These are phyloP conservation scores for Liolophura sinensis DNA, from an alignment of 1,140 invertebrate genomes.

Conservation along the genomic window DNA sequence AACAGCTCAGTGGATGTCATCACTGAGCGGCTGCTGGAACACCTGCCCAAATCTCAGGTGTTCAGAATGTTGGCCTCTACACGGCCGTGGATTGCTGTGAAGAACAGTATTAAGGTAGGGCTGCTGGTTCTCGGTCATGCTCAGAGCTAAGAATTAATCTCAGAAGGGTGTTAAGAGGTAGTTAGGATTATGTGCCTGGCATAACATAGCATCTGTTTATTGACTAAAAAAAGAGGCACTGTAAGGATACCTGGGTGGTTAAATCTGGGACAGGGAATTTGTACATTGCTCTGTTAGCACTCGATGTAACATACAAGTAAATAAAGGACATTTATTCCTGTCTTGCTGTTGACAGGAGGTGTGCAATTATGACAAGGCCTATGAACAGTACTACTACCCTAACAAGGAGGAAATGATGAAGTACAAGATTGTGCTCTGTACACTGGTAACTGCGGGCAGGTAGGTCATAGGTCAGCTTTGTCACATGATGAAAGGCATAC, in stretches of 20 bases:
- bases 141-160: too few relatives aligned
- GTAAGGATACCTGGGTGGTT: too few relatives aligned
- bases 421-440: constrained; percentile 38
- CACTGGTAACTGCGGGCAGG: constrained; percentile 46
- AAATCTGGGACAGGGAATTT: too few relatives aligned
- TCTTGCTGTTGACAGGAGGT: neutral
- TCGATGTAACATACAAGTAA: too few relatives aligned
- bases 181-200: too few relatives aligned
- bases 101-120: constrained; percentile 33
- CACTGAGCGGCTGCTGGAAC: constrained; percentile 31
- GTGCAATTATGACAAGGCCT: constrained; percentile 27
- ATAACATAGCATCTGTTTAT: too few relatives aligned
- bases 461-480: too few relatives aligned
- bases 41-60: constrained; percentile 21
- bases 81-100: constrained; percentile 23
- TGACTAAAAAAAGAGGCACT: too few relatives aligned
- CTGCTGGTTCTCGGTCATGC: too few relatives aligned
- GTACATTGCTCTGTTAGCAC: too few relatives aligned
- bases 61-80: constrained; percentile 45
- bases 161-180: too few relatives aligned
- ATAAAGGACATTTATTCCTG: neutral
- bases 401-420: constrained; percentile 28
- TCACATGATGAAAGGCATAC: too few relatives aligned
- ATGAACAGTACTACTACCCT: constrained; percentile 31
- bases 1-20: constrained; percentile 82